These are phyloP conservation scores for Conus ventricosus DNA, from an alignment of 1,140 invertebrate genomes.

Conservation along the genomic window DNA sequence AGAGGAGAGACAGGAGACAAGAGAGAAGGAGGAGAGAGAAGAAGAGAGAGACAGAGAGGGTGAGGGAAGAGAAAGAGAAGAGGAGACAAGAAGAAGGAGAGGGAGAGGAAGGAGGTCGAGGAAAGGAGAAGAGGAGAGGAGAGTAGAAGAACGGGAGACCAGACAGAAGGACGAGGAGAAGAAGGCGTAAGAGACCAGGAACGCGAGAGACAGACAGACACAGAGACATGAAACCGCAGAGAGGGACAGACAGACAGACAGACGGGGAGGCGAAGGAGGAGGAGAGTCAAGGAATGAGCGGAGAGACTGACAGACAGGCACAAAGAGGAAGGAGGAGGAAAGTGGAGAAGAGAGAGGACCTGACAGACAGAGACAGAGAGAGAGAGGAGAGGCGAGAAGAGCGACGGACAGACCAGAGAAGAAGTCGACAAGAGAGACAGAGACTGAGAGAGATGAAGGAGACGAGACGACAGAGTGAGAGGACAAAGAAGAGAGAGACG, in stretches of 20 bases:
- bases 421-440: too few relatives aligned
- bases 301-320: too few relatives aligned
- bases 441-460: too few relatives aligned
- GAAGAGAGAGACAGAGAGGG: not conserved
- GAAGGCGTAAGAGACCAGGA: constrained; percentile 7
- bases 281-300: too few relatives aligned
- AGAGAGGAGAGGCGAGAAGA: too few relatives aligned
- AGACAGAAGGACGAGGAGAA: not conserved
- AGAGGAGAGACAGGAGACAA: too few relatives aligned
- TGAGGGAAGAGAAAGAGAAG: not conserved
- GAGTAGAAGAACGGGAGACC: not conserved
- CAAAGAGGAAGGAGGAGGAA: not conserved
- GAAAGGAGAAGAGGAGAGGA: not conserved
- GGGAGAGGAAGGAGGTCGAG: not conserved
- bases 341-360: too few relatives aligned
- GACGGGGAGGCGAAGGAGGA: too few relatives aligned
- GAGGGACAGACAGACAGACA: not conserved
- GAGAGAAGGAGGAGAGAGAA: not conserved
- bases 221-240: not conserved
- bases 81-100: not conserved
- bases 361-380: too few relatives aligned
- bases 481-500: not conserved
- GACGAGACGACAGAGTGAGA: not conserved
- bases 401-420: too few relatives aligned
- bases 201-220: not conserved